These are phyloP conservation scores for Hemicordylus capensis DNA, from an alignment of 2,113 vertebrate genomes.

Conservation along the genomic window DNA sequence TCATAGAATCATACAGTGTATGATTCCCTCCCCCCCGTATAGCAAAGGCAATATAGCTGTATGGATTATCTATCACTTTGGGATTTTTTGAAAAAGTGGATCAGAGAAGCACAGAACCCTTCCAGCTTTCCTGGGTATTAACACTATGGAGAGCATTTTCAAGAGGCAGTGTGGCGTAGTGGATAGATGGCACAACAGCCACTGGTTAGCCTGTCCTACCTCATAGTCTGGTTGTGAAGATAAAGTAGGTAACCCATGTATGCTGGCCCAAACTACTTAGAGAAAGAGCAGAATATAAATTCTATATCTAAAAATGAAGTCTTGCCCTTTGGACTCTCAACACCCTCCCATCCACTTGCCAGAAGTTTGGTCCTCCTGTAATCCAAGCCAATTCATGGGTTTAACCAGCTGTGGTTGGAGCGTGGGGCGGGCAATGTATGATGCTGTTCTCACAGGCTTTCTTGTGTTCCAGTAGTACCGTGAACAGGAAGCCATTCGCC, in stretches of 20 bases:
- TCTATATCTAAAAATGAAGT: neutral
- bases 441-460: conserved; percentile 67
- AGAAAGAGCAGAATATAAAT: no score
- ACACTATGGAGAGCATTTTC: neutral
- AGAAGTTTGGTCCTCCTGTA: neutral
- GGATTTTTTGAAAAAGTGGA: neutral
- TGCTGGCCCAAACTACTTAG: neutral
- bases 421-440: no score
- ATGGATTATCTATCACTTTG: neutral
- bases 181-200: no score
- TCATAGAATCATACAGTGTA: no score
- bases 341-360: neutral
- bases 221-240: neutral
- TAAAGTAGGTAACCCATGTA: neutral
- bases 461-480: conserved; percentile 91
- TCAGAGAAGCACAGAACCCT: neutral
- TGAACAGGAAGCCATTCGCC: conserved; percentile 99
- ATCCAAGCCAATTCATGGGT: neutral
- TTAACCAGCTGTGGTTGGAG: neutral
- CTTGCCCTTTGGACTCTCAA: neutral
- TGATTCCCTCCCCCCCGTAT: no score
- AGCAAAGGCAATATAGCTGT: no score
- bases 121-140: neutral
- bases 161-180: neutral
- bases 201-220: neutral